Percentiles rank a stretch among this genome's conserved stretches.
phyloP scores from a whole-genome alignment of 2,113 vertebrate species.

The Sminthopsis crassicaudata region DNA sequence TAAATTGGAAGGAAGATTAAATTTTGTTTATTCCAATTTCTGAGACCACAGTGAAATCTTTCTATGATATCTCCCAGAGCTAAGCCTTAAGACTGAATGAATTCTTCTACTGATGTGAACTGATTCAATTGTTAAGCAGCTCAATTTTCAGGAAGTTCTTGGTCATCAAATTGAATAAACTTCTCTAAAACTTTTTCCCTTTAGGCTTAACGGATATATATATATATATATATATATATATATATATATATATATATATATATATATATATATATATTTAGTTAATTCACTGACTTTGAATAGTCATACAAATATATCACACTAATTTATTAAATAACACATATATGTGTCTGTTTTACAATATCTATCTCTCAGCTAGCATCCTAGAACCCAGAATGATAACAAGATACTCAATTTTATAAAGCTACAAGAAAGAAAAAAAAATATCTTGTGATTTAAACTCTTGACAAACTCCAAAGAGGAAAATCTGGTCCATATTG shows the following conservation, averaged over 20 bases:
- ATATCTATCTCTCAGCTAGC: conserved; percentile 34
- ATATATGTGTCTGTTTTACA: neutral
- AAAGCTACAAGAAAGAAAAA: conserved; percentile 15
- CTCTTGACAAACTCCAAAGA: conserved; percentile 44
- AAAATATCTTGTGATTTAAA: conserved; percentile 40
- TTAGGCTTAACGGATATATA: neutral
- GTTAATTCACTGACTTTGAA: conserved; percentile 50
- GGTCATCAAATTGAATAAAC: neutral
- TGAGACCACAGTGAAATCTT: neutral
- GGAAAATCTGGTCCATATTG: conserved; percentile 46
- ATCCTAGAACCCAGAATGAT: conserved; percentile 58
- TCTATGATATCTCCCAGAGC: neutral
- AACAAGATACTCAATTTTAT: conserved; percentile 52
- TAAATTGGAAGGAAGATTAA: neutral
- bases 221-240: no score
- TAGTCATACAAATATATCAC: conserved; percentile 42
- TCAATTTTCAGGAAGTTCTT: neutral
- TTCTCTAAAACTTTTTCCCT: neutral
- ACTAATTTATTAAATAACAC: conserved; percentile 46
- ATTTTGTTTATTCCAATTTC: neutral
- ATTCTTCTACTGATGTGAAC: neutral
- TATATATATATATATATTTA: no score
- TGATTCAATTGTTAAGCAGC: neutral
- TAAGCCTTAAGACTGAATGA: neutral
- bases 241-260: no score